Base-by-base conservation (phyloP, 2,888 invertebrate genomes). In the Hipparchia semele region DNA sequence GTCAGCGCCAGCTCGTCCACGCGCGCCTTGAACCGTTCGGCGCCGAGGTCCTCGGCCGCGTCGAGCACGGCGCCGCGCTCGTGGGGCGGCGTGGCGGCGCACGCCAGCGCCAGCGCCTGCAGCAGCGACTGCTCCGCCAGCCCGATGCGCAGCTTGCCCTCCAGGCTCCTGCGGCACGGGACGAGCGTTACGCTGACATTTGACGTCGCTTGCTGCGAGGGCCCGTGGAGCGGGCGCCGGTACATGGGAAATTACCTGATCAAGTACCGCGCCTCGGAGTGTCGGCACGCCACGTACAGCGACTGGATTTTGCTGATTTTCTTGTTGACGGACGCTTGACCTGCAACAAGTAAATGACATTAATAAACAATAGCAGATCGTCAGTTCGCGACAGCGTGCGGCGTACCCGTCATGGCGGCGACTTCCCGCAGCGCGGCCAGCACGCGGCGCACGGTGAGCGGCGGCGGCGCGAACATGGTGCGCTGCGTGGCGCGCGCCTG, bases 231-330 rank as follows among this genome's bases (percentile, higher is more conserved):
- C 23, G 23, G 23, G 23, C 23, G 23, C 23, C 23, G 23, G 23
- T 23, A 23, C 23, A 23, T 23, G 23, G 23, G 23, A 23, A 23
- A 23, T 23, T 23, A 92, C 94, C 94, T 92, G 70, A 99, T 98
- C 13, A 99, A 94, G 87, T 96, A 99, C 70, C 98, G 95, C 0
- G 99, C 98, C 90, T 99, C 99, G 0, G 96, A 96, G 75, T 96
- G 95, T 65, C 97, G 95, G 86, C 99, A 99, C 0, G 99, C 98
- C 0, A 99, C 98, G 86, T 99, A 97, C 87, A 99, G 95, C 0
- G 96, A 95, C 83, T 99, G 98, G 78, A 99, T 99, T 85, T 97
- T 97, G 80, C 97, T 97, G 3, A 98, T 96, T 91, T 99, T 99
- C 87, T 98, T 96, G n/a, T 94, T 91, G 77, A 96, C 95, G 0